phyloP scores from a whole-genome alignment of 1,140 invertebrate genomes.

The Bombus vancouverensis region DNA sequence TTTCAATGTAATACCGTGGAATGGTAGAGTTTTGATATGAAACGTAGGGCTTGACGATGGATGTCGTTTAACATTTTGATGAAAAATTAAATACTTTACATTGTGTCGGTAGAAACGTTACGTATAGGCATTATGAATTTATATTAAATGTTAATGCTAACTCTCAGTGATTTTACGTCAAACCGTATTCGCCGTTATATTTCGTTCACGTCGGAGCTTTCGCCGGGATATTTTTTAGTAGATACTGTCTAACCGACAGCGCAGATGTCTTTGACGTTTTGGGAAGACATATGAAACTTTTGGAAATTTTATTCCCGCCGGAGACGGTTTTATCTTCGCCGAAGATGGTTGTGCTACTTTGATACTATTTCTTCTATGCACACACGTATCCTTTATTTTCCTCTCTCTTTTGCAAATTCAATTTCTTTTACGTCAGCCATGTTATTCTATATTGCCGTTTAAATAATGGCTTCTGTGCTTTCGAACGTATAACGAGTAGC shows the following conservation, averaged over 20 bases:
- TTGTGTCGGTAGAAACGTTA: neutral
- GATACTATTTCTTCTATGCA: neutral
- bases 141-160: neutral
- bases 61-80: too few species aligned
- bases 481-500: neutral
- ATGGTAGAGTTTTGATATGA: too few species aligned
- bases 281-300: neutral
- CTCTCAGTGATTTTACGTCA: too few species aligned
- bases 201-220: too few species aligned
- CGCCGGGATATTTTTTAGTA: neutral
- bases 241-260: neutral
- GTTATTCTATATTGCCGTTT: neutral
- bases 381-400: neutral
- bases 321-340: neutral
- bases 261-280: conserved; percentile 3
- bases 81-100: too few species aligned
- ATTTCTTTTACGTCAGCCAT: neutral
- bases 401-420: neutral
- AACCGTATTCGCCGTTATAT: too few species aligned
- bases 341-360: neutral
- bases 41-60: too few species aligned
- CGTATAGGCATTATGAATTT: neutral
- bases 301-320: neutral
- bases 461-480: neutral
- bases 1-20: too few species aligned